A percentile compares a stretch with the other conserved stretches of the same genome.
Evolutionary conservation across 1,140 invertebrate species (phyloP).

Genomic region (Hyles euphorbiae): DNA sequence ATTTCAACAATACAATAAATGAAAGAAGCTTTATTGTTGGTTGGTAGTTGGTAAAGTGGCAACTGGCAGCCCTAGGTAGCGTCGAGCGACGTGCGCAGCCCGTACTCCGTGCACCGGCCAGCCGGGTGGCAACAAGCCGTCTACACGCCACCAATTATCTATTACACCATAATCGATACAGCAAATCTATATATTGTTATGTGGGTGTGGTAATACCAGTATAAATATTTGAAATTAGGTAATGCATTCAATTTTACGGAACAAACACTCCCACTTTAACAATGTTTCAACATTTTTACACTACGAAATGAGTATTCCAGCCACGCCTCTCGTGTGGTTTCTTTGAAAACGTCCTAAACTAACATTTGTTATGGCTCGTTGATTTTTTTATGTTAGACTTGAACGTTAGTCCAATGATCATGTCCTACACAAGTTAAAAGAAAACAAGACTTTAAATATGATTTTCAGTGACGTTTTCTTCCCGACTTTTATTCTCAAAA

Average conservation of each 20-base stretch:
- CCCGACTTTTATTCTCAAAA: too few species aligned
- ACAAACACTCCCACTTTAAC: background rate
- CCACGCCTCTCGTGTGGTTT: constrained; percentile 1
- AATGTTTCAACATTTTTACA: too few species aligned
- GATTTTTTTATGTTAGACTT: too few species aligned
- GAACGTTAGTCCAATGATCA: too few species aligned
- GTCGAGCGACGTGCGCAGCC: background rate
- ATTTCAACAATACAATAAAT: too few species aligned
- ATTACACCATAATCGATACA: constrained; percentile 23
- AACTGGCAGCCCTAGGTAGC: background rate
- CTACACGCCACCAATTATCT: constrained; percentile 40
- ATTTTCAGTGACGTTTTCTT: too few species aligned
- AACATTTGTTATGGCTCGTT: constrained; percentile 2
- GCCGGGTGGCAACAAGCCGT: constrained; percentile 48
- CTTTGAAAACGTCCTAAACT: constrained; percentile 12
- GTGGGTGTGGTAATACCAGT: constrained; percentile 15
- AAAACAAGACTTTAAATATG: too few species aligned
- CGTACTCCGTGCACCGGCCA: constrained; percentile 1
- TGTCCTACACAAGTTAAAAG: too few species aligned
- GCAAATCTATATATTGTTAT: constrained; percentile 19
- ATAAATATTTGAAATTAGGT: constrained; percentile 22
- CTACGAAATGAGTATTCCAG: too few species aligned
- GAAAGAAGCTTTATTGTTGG: too few species aligned
- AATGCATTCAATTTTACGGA: constrained; percentile 14
- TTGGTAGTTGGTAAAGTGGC: background rate